Conservation (phyloP, 2,113 vertebrate genomes). For the Merops nubicus region DNA sequence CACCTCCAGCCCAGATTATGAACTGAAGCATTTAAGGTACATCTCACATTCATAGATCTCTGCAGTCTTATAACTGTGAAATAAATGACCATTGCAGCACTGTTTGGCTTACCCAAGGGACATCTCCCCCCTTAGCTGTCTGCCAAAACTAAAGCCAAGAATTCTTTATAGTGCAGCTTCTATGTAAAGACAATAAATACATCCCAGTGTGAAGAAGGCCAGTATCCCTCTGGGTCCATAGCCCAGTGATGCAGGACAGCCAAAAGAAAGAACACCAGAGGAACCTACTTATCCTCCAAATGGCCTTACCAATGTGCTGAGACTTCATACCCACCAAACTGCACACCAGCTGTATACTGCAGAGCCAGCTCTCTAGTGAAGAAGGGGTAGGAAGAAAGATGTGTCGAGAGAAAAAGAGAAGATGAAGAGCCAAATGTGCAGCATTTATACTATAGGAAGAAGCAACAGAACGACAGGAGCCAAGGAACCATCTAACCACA, state of each 20-base stretch:
- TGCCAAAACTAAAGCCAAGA: not conserved
- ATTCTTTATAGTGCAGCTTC: not conserved
- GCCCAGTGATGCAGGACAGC: not conserved
- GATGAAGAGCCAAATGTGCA: not conserved
- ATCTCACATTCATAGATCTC: not conserved
- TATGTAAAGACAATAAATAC: not conserved
- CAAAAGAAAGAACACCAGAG: not conserved
- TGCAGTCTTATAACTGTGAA: not conserved
- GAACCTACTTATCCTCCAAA: not conserved
- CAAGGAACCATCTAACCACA: not conserved
- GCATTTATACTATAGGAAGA: not conserved
- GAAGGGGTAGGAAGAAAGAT: not conserved
- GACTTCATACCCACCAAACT: not conserved
- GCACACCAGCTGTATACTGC: not conserved
- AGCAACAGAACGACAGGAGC: not conserved
- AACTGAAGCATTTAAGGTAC: not conserved
- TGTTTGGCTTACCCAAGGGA: not conserved
- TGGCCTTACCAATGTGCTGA: not conserved
- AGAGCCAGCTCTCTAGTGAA: not conserved
- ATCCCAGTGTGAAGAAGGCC: not conserved
- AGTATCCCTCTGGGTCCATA: not conserved
- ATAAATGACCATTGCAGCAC: not conserved
- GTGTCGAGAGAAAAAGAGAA: not conserved
- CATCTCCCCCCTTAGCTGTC: not conserved
- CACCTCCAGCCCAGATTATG: not conserved